phyloP scores from a whole-genome alignment of 2,113 vertebrate genomes.

The Gallinago paraguaiae region DNA sequence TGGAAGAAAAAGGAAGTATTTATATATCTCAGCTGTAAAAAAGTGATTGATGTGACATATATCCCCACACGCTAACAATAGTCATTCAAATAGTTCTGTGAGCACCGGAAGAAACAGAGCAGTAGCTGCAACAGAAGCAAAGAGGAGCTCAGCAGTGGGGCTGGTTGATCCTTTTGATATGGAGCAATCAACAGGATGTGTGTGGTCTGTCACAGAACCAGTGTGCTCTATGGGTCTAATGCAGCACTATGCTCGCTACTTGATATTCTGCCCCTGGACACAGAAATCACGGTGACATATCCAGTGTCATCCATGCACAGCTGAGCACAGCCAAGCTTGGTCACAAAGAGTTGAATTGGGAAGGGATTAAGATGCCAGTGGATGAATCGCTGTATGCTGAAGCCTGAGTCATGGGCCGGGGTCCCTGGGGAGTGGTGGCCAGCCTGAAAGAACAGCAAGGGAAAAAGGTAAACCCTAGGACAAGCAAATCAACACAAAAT shows the following conservation, averaged over 20 bases:
- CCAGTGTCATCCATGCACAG: not conserved
- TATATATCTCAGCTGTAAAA: not conserved
- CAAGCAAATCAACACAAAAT: not conserved
- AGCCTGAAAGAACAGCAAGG: not conserved
- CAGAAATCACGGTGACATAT: not conserved
- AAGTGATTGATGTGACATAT: not conserved
- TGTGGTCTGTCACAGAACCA: not conserved
- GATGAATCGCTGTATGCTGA: not conserved
- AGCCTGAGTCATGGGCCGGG: not conserved
- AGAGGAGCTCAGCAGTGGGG: not conserved
- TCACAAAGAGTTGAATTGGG: fast-evolving
- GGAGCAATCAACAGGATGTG: not conserved
- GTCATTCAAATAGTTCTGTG: not conserved
- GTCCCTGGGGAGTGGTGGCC: not conserved
- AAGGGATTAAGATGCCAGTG: not conserved
- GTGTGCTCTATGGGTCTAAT: not conserved
- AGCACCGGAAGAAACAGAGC: not conserved
- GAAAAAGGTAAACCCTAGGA: not conserved
- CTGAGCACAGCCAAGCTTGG: not conserved
- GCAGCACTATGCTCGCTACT: not conserved
- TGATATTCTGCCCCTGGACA: not conserved
- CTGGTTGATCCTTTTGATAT: not conserved
- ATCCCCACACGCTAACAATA: not conserved
- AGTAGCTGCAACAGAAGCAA: not conserved
- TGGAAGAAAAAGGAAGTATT: not conserved